phyloP scores from a whole-genome alignment of 37 sponge, comb jelly and placozoan species.

The Ianthella basta region DNA sequence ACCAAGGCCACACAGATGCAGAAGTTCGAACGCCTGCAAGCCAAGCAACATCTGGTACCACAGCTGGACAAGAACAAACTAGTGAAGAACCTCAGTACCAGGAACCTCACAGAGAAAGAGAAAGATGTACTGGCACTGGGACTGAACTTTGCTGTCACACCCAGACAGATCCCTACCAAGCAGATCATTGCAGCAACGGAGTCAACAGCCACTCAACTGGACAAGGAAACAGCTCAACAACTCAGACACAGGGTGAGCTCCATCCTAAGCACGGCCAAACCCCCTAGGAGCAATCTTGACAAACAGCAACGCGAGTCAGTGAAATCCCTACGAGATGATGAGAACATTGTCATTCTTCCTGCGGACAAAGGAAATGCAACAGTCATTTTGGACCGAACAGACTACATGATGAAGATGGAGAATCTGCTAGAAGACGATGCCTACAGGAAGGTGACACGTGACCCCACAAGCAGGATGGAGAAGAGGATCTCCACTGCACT shows the following conservation, averaged over 20 bases:
- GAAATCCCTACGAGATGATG: conserved; percentile 14
- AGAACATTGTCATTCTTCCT: conserved; percentile 35
- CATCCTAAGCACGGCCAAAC: conserved; percentile 2
- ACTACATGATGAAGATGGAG: conserved; percentile 11
- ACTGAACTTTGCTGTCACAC: neutral
- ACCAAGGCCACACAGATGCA: conserved; percentile 14
- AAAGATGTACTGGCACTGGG: neutral
- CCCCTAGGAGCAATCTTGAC: conserved; percentile 14
- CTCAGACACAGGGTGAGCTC: conserved; percentile 11
- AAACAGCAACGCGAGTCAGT: neutral
- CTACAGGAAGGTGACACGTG: conserved; percentile 7
- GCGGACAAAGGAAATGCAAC: conserved; percentile 40
- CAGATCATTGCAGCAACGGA: conserved; percentile 39
- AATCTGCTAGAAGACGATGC: neutral
- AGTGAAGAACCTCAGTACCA: conserved; percentile 33
- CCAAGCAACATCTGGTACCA: neutral
- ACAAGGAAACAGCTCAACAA: conserved; percentile 9
- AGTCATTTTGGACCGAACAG: conserved; percentile 12
- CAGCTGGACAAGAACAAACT: conserved; percentile 25
- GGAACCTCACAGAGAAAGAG: conserved; percentile 17
- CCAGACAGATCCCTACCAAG: conserved; percentile 6
- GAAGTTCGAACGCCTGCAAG: conserved; percentile 14
- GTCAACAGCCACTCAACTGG: conserved; percentile 19
- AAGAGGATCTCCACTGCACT: neutral
- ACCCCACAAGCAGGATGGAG: conserved; percentile 1